These are phyloP conservation scores for Otolemur crassicaudatus DNA, from an alignment of 2,797 vertebrate genomes.

Conservation along the genomic window DNA sequence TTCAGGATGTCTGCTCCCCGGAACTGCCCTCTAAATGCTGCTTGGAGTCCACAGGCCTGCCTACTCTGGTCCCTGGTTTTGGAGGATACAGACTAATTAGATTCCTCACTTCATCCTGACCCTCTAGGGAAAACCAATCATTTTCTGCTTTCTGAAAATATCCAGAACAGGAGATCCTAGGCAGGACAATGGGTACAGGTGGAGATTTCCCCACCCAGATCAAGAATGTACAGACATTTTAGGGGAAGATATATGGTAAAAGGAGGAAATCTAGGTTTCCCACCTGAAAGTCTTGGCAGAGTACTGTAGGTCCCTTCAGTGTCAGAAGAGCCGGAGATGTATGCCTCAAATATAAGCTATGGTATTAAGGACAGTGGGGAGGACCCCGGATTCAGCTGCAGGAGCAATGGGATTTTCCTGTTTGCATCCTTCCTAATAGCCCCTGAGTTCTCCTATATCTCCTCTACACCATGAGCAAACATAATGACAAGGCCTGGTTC, in stretches of 20 bases:
- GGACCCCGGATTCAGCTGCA: slow-evolving; percentile 57
- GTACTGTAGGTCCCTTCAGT: slow-evolving; percentile 42
- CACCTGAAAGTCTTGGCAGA: slow-evolving; percentile 54
- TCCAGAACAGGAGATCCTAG: slow-evolving; percentile 59
- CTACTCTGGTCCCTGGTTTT: slow-evolving; percentile 37
- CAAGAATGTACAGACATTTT: slow-evolving; percentile 60
- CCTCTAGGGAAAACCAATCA: slow-evolving; percentile 61
- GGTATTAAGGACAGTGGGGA: background rate
- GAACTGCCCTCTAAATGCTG: background rate
- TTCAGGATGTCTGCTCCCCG: slow-evolving; percentile 42
- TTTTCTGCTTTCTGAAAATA: slow-evolving; percentile 80
- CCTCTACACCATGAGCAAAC: slow-evolving; percentile 97
- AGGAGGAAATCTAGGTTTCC: slow-evolving; percentile 61
- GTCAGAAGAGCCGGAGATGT: slow-evolving; percentile 39
- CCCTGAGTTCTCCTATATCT: slow-evolving; percentile 87
- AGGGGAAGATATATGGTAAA: slow-evolving; percentile 62
- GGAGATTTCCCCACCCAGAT: slow-evolving; percentile 47
- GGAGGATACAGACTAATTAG: background rate
- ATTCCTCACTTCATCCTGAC: slow-evolving; percentile 29
- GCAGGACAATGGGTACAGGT: slow-evolving; percentile 59
- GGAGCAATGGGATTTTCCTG: slow-evolving; percentile 28
- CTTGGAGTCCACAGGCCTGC: slow-evolving; percentile 30
- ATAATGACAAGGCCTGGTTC: slow-evolving; percentile 99
- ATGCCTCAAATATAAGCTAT: slow-evolving; percentile 28
- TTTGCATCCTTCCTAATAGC: slow-evolving; percentile 37